These are phyloP conservation scores for Tetramorium bicarinatum DNA, from an alignment of 2,888 invertebrate genomes.

Conservation along the genomic window DNA sequence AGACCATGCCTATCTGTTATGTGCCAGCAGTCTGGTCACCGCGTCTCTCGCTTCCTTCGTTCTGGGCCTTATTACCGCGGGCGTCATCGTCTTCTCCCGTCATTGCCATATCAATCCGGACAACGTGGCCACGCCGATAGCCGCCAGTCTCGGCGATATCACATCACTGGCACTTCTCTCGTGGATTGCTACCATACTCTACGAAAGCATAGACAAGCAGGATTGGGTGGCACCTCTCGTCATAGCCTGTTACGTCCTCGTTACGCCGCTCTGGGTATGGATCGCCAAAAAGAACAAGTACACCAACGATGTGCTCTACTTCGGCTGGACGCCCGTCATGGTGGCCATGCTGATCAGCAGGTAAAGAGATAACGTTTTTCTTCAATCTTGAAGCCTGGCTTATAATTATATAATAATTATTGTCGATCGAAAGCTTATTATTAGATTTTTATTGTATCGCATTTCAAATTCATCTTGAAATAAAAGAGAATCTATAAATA, in stretches of 20 bases:
- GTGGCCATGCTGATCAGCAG: constrained; percentile 94
- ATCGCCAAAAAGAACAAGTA: constrained; percentile 91
- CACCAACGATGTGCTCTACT: constrained; percentile 90
- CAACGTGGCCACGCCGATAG: constrained; percentile 93
- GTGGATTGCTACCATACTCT: constrained; percentile 88
- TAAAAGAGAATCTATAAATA: background rate
- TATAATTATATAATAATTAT: background rate
- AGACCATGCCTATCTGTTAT: constrained; percentile 91
- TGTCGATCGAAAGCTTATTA: background rate
- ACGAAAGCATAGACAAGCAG: constrained; percentile 88
- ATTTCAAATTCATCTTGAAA: background rate
- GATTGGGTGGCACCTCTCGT: constrained; percentile 90
- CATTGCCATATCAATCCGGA: constrained; percentile 92
- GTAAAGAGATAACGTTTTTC: constrained; percentile 79
- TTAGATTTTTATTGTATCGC: background rate
- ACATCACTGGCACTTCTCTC: constrained; percentile 90
- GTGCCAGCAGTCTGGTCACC: constrained; percentile 92
- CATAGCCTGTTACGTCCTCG: constrained; percentile 89
- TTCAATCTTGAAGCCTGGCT: background rate
- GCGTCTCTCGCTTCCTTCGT: constrained; percentile 92
- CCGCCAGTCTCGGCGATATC: constrained; percentile 93
- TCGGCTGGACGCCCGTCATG: constrained; percentile 93
- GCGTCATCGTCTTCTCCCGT: constrained; percentile 91
- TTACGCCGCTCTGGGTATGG: constrained; percentile 92
- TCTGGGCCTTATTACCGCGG: constrained; percentile 91